Percentiles rank a stretch among this genome's conserved stretches.
phyloP scores from a whole-genome alignment of 1,140 invertebrate species.

The Temnothorax curvispinosus region DNA sequence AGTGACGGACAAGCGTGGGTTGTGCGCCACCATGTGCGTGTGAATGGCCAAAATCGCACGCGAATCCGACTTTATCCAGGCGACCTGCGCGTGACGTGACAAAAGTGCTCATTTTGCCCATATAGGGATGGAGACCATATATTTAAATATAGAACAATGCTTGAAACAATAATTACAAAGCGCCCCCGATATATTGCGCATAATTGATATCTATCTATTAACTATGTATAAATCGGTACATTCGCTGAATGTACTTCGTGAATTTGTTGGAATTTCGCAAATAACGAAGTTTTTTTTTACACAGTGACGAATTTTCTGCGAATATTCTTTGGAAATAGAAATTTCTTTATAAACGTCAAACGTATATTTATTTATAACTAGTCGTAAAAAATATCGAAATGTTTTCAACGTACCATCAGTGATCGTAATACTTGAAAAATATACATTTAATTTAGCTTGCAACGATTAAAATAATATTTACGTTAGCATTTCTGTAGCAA shows the following conservation, averaged over 20 bases:
- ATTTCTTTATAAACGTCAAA: slow-evolving; percentile 12
- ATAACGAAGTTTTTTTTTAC: not conserved
- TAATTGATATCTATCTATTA: not conserved
- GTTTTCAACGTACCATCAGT: not conserved
- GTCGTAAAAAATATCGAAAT: not conserved
- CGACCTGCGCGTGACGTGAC: slow-evolving; percentile 68
- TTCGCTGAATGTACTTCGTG: not conserved
- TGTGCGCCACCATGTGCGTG: slow-evolving; percentile 95
- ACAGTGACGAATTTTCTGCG: not conserved
- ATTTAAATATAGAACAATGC: not conserved
- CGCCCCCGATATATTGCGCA: not conserved
- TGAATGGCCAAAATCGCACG: slow-evolving; percentile 96
- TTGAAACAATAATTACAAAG: not conserved
- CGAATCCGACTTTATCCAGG: slow-evolving; percentile 90
- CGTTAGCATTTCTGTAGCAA: slow-evolving; percentile 1
- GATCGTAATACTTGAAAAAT: slow-evolving; percentile 20
- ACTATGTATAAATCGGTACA: not conserved
- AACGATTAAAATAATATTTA: slow-evolving; percentile 15
- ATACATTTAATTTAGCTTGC: slow-evolving; percentile 22
- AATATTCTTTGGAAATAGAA: not conserved
- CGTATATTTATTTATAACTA: not conserved
- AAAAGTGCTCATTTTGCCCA: slow-evolving; percentile 53
- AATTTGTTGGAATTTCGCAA: not conserved
- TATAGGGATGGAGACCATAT: not conserved
- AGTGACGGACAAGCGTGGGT: slow-evolving; percentile 92